phyloP scores from a whole-genome alignment of 2,113 vertebrate genomes.

The Xenopus borealis region DNA sequence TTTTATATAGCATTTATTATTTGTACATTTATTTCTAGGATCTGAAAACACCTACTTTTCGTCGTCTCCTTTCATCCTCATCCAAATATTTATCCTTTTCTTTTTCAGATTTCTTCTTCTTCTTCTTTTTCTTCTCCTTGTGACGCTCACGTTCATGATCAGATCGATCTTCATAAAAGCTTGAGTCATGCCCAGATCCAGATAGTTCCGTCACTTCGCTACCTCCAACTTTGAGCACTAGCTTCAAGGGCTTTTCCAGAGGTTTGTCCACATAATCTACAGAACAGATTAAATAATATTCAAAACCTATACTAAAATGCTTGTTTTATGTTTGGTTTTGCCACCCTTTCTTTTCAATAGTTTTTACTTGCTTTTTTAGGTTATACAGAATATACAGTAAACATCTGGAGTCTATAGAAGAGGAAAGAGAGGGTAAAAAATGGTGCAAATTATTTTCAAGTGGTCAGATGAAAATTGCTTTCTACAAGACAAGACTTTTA shows the following conservation, averaged over 20 bases:
- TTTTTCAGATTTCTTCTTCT: constrained; percentile 95
- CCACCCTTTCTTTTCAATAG: too few species aligned
- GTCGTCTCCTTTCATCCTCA: constrained; percentile 85
- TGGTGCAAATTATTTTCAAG: too few species aligned
- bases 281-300: not conserved
- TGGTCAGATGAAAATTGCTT: too few species aligned
- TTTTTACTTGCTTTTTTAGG: too few species aligned
- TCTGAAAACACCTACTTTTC: constrained; percentile 70
- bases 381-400: too few species aligned
- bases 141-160: constrained; percentile 87
- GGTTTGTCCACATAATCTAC: constrained; percentile 87
- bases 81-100: constrained; percentile 90
- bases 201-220: constrained; percentile 94
- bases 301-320: too few species aligned
- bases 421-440: too few species aligned
- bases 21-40: too few species aligned
- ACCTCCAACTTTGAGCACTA: constrained; percentile 94
- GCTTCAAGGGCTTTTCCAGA: constrained; percentile 89
- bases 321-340: too few species aligned
- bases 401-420: too few species aligned
- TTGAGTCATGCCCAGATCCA: constrained; percentile 93
- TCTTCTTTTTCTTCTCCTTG: constrained; percentile 95
- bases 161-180: constrained; percentile 91
- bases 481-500: too few species aligned
- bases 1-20: too few species aligned